Conservation (phyloP, 2,888 invertebrate genomes). For the Meloe dianella region DNA sequence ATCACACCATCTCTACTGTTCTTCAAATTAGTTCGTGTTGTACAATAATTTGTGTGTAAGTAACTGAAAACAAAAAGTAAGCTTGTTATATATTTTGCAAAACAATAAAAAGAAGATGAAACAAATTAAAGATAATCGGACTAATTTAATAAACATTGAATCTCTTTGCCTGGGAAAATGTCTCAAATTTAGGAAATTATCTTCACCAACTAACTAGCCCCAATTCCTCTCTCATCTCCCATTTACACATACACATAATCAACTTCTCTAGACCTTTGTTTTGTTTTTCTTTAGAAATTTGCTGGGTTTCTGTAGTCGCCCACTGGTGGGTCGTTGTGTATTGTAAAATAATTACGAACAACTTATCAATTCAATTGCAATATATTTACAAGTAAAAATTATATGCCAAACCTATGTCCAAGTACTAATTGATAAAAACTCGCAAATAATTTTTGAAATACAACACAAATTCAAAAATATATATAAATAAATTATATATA, state of each 20-base stretch:
- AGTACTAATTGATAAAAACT: conserved; percentile 49
- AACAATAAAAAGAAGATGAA: not conserved
- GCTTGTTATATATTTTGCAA: conserved; percentile 7
- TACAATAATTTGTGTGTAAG: conserved; percentile 4
- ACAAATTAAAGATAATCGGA: not conserved
- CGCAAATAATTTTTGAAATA: conserved; percentile 50
- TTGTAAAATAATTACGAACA: conserved; percentile 4
- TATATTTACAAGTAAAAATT: conserved; percentile 40
- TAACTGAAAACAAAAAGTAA: not conserved
- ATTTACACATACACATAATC: not conserved
- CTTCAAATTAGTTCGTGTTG: conserved; percentile 3
- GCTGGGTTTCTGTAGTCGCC: not conserved
- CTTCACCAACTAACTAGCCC: not conserved
- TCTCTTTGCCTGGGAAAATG: not conserved
- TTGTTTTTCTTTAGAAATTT: not conserved
- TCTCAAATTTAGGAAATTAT: conserved; percentile 4
- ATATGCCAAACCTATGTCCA: conserved; percentile 54
- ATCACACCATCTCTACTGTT: not conserved
- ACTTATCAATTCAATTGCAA: conserved; percentile 45
- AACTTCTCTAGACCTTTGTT: not conserved
- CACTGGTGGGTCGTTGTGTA: conserved; percentile 13
- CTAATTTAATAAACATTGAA: not conserved
- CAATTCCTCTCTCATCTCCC: not conserved
- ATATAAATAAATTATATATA: conserved; percentile 49
- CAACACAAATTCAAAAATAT: not conserved